A percentile compares a stretch with the other conserved stretches of the same genome.
Evolutionary conservation across 2,113 vertebrate genomes (phyloP).

Genomic region (Bos indicus): DNA sequence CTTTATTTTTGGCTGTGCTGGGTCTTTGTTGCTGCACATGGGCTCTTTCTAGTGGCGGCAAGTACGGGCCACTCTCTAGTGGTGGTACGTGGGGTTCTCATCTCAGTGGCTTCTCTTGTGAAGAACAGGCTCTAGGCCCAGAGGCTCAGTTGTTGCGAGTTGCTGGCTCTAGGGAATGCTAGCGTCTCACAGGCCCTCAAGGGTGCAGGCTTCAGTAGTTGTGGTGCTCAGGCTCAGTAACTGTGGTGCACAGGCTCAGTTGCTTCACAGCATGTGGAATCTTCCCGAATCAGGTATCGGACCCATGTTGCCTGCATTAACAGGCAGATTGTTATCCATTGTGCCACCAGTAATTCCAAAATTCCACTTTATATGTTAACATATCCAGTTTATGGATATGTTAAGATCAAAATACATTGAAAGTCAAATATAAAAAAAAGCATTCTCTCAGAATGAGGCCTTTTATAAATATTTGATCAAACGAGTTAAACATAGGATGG

Average conservation of each 20-base stretch:
- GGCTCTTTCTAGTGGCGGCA: background rate
- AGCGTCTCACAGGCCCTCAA: background rate
- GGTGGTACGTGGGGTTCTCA: background rate
- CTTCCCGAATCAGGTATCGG: background rate
- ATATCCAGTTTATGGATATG: background rate
- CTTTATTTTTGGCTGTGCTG: background rate
- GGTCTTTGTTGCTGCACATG: background rate
- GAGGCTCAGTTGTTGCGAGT: background rate
- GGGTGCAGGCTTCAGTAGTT: background rate
- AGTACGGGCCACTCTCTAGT: background rate
- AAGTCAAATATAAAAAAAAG: constrained; percentile 46
- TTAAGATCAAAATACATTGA: background rate
- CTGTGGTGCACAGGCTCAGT: background rate
- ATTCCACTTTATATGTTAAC: constrained; percentile 59
- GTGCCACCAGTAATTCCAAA: background rate
- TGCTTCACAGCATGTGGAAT: background rate
- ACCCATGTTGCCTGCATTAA: background rate
- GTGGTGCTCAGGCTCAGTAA: background rate
- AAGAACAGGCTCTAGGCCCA: background rate
- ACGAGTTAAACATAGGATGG: constrained; percentile 36
- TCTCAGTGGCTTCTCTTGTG: background rate
- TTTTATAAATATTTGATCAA: background rate
- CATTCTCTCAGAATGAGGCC: background rate
- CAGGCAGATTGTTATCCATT: background rate
- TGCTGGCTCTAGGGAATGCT: background rate